phyloP scores from a whole-genome alignment of 1,140 invertebrate species.

The Drosophila neocordata region DNA sequence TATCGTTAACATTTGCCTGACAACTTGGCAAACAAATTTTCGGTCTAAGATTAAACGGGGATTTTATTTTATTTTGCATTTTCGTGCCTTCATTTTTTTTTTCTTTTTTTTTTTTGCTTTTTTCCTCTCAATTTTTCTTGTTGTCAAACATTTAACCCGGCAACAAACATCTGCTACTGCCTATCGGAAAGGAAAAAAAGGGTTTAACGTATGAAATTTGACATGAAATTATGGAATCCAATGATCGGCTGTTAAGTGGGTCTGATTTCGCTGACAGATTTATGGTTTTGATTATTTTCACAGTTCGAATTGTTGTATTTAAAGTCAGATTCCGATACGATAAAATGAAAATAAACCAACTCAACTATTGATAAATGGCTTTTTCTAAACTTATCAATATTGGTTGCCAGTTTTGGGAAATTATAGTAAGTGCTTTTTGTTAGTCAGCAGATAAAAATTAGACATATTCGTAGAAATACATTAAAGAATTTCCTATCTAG shows the following conservation, averaged over 20 bases:
- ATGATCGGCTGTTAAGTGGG: constrained; percentile 22
- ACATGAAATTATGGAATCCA: constrained; percentile 67
- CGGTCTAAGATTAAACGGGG: constrained; percentile 28
- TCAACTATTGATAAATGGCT: background rate
- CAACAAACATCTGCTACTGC: constrained; percentile 12
- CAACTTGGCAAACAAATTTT: constrained; percentile 69
- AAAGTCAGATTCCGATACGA: background rate
- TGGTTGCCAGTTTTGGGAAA: too few species aligned
- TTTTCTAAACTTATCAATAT: background rate
- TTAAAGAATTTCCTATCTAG: too few species aligned
- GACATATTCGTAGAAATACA: too few species aligned
- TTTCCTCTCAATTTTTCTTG: constrained; percentile 30
- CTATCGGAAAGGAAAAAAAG: constrained; percentile 18
- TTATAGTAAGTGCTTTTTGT: too few species aligned
- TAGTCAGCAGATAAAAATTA: too few species aligned
- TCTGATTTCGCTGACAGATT: constrained; percentile 12
- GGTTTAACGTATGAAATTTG: constrained; percentile 48
- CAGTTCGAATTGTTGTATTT: background rate
- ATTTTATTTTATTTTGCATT: constrained; percentile 2
- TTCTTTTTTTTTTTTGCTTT: background rate
- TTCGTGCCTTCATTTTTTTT: too few species aligned
- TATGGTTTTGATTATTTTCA: constrained; percentile 2
- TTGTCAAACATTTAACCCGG: constrained; percentile 65
- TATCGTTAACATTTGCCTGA: constrained; percentile 47
- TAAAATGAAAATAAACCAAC: background rate